Evolutionary conservation across 2,797 vertebrate genomes (phyloP), one percentile per base, ranked within the genome.

Genomic region (Toxotes lorentzi): DNA sequence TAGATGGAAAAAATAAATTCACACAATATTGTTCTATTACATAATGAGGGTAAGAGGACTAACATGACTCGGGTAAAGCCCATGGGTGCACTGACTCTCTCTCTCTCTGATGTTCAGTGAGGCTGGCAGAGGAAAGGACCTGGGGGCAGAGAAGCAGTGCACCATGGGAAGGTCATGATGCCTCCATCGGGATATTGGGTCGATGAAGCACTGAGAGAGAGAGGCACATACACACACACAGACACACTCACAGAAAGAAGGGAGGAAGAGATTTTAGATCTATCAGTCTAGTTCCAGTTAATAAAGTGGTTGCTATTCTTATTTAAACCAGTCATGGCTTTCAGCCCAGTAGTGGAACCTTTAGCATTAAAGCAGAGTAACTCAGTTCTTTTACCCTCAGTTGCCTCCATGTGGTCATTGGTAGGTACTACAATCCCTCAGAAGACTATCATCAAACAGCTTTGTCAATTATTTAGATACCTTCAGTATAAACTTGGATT

Each of bases 121-220:
- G 60, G 50, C 70, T 88, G 89, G 83, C 89, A 92, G 75, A 65
- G 69, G 61, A 67, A 51, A 60, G 40, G 19, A 62, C 86, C 43
- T 6, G 58, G 30, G 67, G 88, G 61, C 50, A 72, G 78, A 66
- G 78, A 40, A 87, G 87, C 91, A 86, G 43, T 90, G 89, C 86
- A 92, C 9, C 84, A 86, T 92, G 90, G 89, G 89, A 91, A 91
- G 88, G 88, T 91, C 84, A 86, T 38, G 57, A 83, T 75, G 68
- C 57, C 30, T 50, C 62, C 13, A 72, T 47, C 60, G 67, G 79
- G 64, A 69, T 34, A 66, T 78, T 21, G 47, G 85, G 87, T 90
- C 87, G 84, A 81, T 86, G 59, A 60, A 77, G 27, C 4, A 13
- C 16, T 30, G 50, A 5, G 11, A 57, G 13, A 61, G 47, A 27